Evolutionary conservation across 2,888 invertebrate genomes (phyloP).

Genomic region (Rugalucina vietnamica): DNA sequence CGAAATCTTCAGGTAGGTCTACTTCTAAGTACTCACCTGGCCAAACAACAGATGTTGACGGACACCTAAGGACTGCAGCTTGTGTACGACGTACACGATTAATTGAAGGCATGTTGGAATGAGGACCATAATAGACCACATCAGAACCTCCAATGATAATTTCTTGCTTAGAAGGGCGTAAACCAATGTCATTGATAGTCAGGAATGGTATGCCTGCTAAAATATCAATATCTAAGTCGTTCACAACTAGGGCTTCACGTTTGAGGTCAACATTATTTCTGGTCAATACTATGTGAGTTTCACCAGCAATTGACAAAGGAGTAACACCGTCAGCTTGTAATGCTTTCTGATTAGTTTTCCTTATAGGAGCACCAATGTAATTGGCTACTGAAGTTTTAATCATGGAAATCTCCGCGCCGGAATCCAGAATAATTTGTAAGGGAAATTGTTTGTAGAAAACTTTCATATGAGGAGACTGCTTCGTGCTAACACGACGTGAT

Average conservation of each 20-base stretch:
- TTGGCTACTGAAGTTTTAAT: too few species aligned
- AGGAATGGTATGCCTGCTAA: constrained; percentile 59
- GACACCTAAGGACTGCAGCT: neutral
- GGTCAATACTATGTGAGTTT: neutral
- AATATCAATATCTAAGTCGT: constrained; percentile 40
- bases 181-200: constrained; percentile 46
- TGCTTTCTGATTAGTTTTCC: constrained; percentile 5
- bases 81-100: constrained; percentile 34
- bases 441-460: constrained; percentile 41
- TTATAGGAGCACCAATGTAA: constrained; percentile 33
- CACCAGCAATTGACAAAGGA: neutral
- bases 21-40: constrained; percentile 55
- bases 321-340: neutral
- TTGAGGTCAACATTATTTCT: neutral
- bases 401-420: constrained; percentile 39
- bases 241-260: neutral
- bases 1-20: constrained; percentile 21
- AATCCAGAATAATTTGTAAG: constrained; percentile 43
- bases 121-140: neutral
- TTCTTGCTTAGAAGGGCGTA: constrained; percentile 40
- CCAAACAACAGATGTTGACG: constrained; percentile 33
- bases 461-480: constrained; percentile 50
- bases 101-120: neutral
- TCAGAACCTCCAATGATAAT: constrained; percentile 25
- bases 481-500: constrained; percentile 30